Evolutionary conservation across 2,797 vertebrate genomes (phyloP).

Genomic region (Hapalemur alaotrensis): DNA sequence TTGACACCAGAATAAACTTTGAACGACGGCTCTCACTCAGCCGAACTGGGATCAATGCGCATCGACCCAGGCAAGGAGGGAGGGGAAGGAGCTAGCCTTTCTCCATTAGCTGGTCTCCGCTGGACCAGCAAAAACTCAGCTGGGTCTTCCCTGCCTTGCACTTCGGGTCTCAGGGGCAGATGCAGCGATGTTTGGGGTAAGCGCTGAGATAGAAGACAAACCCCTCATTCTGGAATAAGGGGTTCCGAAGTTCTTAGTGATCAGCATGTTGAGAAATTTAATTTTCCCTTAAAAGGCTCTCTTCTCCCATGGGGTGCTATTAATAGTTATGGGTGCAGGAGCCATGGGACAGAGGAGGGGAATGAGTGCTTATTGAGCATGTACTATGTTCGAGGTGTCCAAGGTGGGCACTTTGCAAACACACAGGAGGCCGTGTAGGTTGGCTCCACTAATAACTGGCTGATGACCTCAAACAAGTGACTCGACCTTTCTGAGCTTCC

Average conservation of each 20-base stretch:
- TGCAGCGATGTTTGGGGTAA: background rate
- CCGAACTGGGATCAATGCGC: constrained; percentile 83
- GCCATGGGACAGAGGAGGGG: rapidly evolving
- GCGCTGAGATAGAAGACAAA: background rate
- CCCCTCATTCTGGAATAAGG: background rate
- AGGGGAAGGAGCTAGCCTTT: constrained; percentile 41
- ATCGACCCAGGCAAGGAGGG: constrained; percentile 80
- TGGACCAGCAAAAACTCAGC: constrained; percentile 69
- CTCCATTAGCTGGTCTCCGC: constrained; percentile 83
- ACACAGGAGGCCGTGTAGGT: rapidly evolving
- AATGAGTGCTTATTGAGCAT: background rate
- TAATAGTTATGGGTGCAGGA: background rate
- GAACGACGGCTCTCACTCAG: constrained; percentile 86
- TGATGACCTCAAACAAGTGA: background rate
- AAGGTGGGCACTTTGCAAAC: background rate
- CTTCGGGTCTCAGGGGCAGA: background rate
- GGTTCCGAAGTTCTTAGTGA: background rate
- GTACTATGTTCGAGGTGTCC: background rate
- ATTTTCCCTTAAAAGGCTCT: background rate
- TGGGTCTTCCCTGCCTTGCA: background rate
- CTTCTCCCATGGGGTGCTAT: too few relatives aligned
- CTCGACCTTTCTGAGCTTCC: background rate
- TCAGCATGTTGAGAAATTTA: background rate
- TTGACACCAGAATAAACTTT: constrained; percentile 90
- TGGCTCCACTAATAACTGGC: background rate